Percentiles rank a stretch among this genome's conserved stretches.
Conservation (phyloP, 2,888 invertebrate species). For the Agrochola macilenta region DNA sequence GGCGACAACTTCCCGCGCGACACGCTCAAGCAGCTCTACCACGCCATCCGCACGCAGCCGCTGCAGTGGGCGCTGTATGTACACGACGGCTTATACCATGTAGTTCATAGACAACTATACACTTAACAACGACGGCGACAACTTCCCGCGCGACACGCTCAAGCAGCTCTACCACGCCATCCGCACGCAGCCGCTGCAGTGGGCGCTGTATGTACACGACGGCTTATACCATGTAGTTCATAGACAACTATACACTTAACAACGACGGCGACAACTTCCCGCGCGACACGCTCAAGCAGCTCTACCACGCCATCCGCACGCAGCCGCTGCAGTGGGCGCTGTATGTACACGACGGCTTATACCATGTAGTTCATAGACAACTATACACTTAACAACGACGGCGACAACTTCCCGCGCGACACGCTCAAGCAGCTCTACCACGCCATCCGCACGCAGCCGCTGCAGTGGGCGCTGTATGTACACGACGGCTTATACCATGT, state of each 20-base stretch:
- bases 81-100: not conserved
- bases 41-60: conserved; percentile 98
- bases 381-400: conserved; percentile 94
- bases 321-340: conserved; percentile 98
- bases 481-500: not conserved
- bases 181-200: conserved; percentile 97
- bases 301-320: conserved; percentile 98
- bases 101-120: not conserved
- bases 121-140: conserved; percentile 98
- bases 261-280: conserved; percentile 99
- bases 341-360: conserved; percentile 64
- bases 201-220: conserved; percentile 91
- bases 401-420: conserved; percentile 98
- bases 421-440: conserved; percentile 98
- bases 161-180: conserved; percentile 98
- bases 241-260: conserved; percentile 22
- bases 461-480: conserved; percentile 95
- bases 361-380: not conserved
- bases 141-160: conserved; percentile 98
- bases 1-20: conserved; percentile 98
- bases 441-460: conserved; percentile 97
- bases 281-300: conserved; percentile 97
- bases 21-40: conserved; percentile 97
- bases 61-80: conserved; percentile 95
- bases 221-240: not conserved